Evolutionary conservation across 2,113 vertebrate species (phyloP).

Genomic region (Mesitornis unicolor): DNA sequence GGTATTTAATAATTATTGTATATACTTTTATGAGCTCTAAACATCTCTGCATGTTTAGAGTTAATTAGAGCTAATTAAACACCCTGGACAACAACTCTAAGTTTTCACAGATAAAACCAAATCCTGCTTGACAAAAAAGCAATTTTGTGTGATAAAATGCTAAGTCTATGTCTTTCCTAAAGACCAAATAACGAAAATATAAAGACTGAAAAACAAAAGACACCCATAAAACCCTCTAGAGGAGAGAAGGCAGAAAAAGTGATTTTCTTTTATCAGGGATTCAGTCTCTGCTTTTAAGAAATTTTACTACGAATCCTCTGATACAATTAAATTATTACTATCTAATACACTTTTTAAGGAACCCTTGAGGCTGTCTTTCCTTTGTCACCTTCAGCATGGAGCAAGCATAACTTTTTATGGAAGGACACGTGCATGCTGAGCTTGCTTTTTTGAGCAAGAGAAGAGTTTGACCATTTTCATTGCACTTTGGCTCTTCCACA

Average conservation of each 20-base stretch:
- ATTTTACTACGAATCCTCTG: neutral
- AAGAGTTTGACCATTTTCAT: neutral
- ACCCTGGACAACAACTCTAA: neutral
- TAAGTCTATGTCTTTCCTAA: neutral
- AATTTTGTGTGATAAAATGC: neutral
- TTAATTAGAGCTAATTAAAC: neutral
- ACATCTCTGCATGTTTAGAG: neutral
- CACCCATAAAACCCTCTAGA: neutral
- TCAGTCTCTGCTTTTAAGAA: neutral
- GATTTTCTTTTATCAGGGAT: neutral
- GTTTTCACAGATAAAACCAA: neutral
- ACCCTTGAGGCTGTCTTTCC: neutral
- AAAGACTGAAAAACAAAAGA: neutral
- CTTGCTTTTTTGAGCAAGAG: neutral
- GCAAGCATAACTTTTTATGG: neutral
- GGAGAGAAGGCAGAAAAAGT: neutral
- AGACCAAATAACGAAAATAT: neutral
- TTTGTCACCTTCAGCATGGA: neutral
- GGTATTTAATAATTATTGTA: neutral
- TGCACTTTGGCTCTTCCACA: neutral
- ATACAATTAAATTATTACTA: neutral
- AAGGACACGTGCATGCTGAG: neutral
- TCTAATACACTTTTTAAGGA: neutral
- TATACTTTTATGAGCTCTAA: neutral
- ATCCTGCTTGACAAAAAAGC: neutral